Evolutionary conservation across 1,140 invertebrate genomes (phyloP).

Genomic region (Acromyrmex heyeri): DNA sequence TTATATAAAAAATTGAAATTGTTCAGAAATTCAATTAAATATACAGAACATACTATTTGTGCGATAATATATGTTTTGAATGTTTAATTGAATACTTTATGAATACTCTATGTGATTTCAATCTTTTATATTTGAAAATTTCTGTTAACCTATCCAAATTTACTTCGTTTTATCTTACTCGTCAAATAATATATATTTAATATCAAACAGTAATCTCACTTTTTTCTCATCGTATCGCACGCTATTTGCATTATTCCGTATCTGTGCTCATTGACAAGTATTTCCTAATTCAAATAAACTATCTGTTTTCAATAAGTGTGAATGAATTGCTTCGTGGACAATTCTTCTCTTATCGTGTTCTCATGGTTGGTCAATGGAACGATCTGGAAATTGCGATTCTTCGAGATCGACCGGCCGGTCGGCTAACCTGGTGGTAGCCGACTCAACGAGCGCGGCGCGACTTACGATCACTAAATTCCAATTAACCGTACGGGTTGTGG

Average conservation of each 20-base stretch:
- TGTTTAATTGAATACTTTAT: too few species aligned
- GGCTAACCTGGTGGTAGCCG: conserved; percentile 32
- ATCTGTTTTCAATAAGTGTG: background rate
- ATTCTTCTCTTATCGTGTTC: conserved; percentile 26
- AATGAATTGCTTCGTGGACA: conserved; percentile 2
- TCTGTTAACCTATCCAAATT: too few species aligned
- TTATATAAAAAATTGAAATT: too few species aligned
- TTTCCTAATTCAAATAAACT: background rate
- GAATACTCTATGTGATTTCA: too few species aligned
- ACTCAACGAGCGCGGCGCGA: conserved; percentile 60
- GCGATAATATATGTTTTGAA: too few species aligned
- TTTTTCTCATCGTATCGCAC: background rate
- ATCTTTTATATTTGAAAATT: too few species aligned
- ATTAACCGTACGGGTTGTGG: conserved; percentile 73
- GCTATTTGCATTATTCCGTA: background rate
- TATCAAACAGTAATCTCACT: background rate
- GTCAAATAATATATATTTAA: background rate
- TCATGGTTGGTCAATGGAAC: conserved; percentile 4
- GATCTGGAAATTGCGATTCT: conserved; percentile 72
- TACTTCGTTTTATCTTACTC: too few species aligned
- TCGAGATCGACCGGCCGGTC: conserved; percentile 50
- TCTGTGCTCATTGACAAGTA: background rate
- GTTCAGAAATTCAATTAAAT: too few species aligned
- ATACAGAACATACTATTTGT: too few species aligned
- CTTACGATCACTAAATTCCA: conserved; percentile 80